Conservation (phyloP, 2,113 vertebrate species). For the mouse (Mus musculus) region GRCm39 chr5:141476501-141477000, state of each 20-base stretch:
- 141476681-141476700: neutral
- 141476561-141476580: neutral
- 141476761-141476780: no score
- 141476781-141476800: neutral
- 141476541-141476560: neutral
- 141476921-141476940: neutral
- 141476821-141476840: neutral
- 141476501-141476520: neutral
- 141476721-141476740: neutral
- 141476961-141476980: neutral
- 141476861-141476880: neutral
- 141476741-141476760: neutral
- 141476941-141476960: neutral
- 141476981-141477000: neutral
- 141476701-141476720: neutral
- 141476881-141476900: neutral
- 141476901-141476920: neutral
- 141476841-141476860: neutral
- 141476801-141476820: neutral
- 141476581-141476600: neutral
- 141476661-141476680: neutral
- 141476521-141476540: no score
- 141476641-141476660: no score
- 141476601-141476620: neutral
- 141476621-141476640: neutral